These are phyloP conservation scores for Megaceryle alcyon DNA, from an alignment of 2,797 vertebrate species.

Conservation along the genomic window DNA sequence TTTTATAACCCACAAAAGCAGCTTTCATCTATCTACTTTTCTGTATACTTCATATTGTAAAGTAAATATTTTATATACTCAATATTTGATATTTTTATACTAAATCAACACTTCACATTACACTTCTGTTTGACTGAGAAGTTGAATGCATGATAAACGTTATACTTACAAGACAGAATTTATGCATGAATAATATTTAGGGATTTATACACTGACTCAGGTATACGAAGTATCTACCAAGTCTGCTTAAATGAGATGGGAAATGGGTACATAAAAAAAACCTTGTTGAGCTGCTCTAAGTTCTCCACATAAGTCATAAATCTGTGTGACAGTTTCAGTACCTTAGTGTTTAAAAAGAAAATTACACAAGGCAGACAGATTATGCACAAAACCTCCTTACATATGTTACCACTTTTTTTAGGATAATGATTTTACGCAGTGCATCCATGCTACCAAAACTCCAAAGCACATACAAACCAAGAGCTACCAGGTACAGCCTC, in stretches of 20 bases:
- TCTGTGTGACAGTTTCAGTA: not conserved
- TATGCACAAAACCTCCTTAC: not conserved
- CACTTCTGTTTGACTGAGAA: not conserved
- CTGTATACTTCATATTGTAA: not conserved
- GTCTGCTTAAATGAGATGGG: not conserved
- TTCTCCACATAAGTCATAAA: not conserved
- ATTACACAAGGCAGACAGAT: not conserved
- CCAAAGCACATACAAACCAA: not conserved
- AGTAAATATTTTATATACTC: not conserved
- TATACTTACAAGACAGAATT: not conserved
- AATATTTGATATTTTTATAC: not conserved
- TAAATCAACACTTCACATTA: not conserved
- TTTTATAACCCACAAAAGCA: not conserved
- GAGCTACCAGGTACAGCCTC: not conserved
- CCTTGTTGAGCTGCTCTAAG: not conserved
- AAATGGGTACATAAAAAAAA: constrained; percentile 3
- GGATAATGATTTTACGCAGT: not conserved
- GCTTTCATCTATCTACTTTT: not conserved
- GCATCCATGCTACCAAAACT: not conserved
- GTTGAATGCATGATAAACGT: not conserved
- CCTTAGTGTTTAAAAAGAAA: not conserved
- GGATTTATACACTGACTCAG: not conserved
- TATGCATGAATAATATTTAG: not conserved
- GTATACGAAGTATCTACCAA: not conserved
- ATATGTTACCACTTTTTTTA: fast-evolving